Percentiles rank a stretch among this genome's conserved stretches.
phyloP scores from a whole-genome alignment of 2,797 vertebrate genomes.

The Acrossocheilus wenchowensis region DNA sequence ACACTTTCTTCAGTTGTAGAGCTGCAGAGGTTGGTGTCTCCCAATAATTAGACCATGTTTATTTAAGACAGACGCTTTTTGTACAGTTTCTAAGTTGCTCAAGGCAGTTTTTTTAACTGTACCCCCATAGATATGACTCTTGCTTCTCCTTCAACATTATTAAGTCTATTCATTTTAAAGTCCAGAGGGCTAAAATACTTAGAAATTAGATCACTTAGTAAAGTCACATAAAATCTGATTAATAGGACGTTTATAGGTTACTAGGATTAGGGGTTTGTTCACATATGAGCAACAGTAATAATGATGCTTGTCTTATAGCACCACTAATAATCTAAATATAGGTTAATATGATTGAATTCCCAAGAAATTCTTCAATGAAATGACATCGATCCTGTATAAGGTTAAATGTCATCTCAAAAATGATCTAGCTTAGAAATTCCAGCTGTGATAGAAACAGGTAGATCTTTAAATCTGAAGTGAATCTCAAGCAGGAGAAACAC shows the following conservation, averaged over 20 bases:
- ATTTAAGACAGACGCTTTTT: too few species aligned
- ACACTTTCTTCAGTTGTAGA: neutral
- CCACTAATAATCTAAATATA: neutral
- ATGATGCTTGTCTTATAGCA: neutral
- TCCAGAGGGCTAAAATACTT: neutral
- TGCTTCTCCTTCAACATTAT: neutral
- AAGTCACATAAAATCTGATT: neutral
- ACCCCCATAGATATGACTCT: neutral
- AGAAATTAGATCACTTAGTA: neutral
- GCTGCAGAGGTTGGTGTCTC: too few species aligned
- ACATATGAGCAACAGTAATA: neutral
- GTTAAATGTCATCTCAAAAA: neutral
- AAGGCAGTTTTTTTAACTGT: neutral
- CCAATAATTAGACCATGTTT: too few species aligned
- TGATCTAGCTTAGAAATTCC: neutral
- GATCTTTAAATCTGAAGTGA: conserved; percentile 17
- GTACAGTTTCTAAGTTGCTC: too few species aligned
- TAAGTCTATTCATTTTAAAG: neutral
- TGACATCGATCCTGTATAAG: neutral
- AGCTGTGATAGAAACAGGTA: neutral
- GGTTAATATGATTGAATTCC: neutral
- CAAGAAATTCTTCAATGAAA: neutral
- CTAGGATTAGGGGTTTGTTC: neutral
- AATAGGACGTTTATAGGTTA: neutral
- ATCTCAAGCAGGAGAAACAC: conserved; percentile 53